phyloP scores from a whole-genome alignment of 2,888 invertebrate genomes.

The Orthonevra nobilis region DNA sequence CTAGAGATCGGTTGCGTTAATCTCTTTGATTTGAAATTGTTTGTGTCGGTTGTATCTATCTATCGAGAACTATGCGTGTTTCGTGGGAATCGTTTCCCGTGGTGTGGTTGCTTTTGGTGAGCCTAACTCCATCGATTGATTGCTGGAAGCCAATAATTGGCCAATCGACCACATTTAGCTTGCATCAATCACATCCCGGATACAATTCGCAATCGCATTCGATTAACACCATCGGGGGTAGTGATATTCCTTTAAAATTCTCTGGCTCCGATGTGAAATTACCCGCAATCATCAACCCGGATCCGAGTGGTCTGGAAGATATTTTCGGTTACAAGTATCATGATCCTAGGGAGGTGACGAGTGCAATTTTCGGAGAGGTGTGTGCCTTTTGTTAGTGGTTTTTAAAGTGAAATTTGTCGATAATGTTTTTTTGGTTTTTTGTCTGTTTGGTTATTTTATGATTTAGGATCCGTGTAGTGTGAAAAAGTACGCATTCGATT shows the following conservation, averaged over 20 bases:
- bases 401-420: conserved; percentile 20
- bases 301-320: conserved; percentile 56
- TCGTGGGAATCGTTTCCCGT: conserved; percentile 16
- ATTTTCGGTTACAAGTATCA: conserved; percentile 71
- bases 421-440: conserved; percentile 14
- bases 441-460: too few species aligned
- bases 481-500: conserved; percentile 86
- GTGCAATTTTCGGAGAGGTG: conserved; percentile 71
- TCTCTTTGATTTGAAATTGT: conserved; percentile 6
- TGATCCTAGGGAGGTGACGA: conserved; percentile 52
- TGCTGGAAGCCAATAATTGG: conserved; percentile 76
- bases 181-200: conserved; percentile 78
- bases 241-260: conserved; percentile 51
- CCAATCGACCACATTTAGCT: conserved; percentile 72
- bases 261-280: conserved; percentile 37
- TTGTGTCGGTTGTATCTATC: conserved; percentile 6
- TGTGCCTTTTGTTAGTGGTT: conserved; percentile 1
- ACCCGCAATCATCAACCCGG: conserved; percentile 29
- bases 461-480: conserved; percentile 84
- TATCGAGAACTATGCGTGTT: conserved; percentile 28
- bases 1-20: conserved; percentile 64
- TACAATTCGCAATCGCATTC: conserved; percentile 72
- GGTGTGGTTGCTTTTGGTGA: conserved; percentile 21
- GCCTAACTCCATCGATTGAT: conserved; percentile 29
- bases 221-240: conserved; percentile 71